Conservation (phyloP, 1,140 invertebrate species). For the Drosophila dunni region DNA sequence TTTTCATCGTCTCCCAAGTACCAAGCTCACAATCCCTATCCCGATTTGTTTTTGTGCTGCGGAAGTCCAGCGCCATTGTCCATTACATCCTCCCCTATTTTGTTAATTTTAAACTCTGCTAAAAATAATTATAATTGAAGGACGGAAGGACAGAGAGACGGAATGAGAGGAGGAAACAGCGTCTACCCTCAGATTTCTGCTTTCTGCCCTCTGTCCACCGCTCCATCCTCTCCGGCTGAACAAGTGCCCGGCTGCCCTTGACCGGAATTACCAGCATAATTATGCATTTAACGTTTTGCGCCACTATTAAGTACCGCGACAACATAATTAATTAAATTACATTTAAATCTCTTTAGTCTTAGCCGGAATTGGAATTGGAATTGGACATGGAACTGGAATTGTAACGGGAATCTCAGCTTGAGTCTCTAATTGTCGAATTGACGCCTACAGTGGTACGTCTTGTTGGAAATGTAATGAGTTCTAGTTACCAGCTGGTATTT, state of each 20-base stretch:
- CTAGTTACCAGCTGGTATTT: too few species aligned
- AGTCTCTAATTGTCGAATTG: background rate
- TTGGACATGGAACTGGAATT: background rate
- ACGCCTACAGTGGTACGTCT: background rate
- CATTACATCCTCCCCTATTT: slow-evolving; percentile 52
- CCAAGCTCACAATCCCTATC: background rate
- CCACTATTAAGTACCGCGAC: slow-evolving; percentile 61
- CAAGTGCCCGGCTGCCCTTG: slow-evolving; percentile 30
- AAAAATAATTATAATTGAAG: slow-evolving; percentile 76
- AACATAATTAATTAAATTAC: slow-evolving; percentile 71
- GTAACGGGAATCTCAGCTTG: too few species aligned
- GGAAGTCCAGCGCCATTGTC: slow-evolving; percentile 53
- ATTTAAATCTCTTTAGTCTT: slow-evolving; percentile 55
- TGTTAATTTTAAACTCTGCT: slow-evolving; percentile 61
- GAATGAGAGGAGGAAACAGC: background rate
- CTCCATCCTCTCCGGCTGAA: background rate
- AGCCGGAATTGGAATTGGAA: slow-evolving; percentile 2
- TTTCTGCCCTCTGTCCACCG: background rate
- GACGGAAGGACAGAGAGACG: background rate
- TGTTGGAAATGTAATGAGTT: background rate
- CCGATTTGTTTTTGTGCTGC: slow-evolving; percentile 23
- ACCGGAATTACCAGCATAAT: slow-evolving; percentile 72
- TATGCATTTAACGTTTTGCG: slow-evolving; percentile 68
- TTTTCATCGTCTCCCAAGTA: slow-evolving; percentile 23
- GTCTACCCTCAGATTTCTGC: background rate